Evolutionary conservation across 2,888 invertebrate genomes (phyloP).

Genomic region (Dasysyrphus albostriatus): DNA sequence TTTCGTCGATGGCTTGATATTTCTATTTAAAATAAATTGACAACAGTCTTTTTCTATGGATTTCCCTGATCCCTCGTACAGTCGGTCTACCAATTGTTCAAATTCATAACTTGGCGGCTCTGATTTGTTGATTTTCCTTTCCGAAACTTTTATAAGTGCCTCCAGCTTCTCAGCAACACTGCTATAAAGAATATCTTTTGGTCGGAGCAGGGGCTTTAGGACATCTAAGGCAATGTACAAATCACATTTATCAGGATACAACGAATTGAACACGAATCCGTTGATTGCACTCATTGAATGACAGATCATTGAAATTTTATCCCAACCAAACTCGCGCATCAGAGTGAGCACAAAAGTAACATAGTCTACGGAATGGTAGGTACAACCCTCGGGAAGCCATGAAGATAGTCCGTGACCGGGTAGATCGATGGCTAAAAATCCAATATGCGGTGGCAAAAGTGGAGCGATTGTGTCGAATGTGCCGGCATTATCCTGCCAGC

Average conservation of each 20-base stretch:
- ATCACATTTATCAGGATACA: conserved; percentile 86
- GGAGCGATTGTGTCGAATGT: conserved; percentile 90
- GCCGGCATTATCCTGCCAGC: conserved; percentile 92
- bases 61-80: conserved; percentile 85
- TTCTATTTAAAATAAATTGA: conserved; percentile 85
- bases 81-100: conserved; percentile 86
- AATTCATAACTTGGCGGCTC: conserved; percentile 87
- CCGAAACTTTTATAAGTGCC: conserved; percentile 83
- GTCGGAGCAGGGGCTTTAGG: conserved; percentile 80
- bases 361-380: conserved; percentile 84
- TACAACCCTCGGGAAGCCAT: conserved; percentile 87
- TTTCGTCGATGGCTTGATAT: conserved; percentile 85
- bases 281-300: conserved; percentile 89
- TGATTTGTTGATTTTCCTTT: conserved; percentile 79
- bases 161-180: conserved; percentile 83
- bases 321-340: conserved; percentile 88
- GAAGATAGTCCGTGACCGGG: conserved; percentile 90
- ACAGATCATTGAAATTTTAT: conserved; percentile 87
- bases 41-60: conserved; percentile 86
- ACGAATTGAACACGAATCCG: conserved; percentile 86
- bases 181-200: conserved; percentile 77
- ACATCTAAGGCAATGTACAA: conserved; percentile 81
- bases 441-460: conserved; percentile 84
- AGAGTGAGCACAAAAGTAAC: conserved; percentile 85
- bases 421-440: conserved; percentile 87